Evolutionary conservation across 2,797 vertebrate genomes (phyloP).

Genomic region (Moxostoma hubbsi): DNA sequence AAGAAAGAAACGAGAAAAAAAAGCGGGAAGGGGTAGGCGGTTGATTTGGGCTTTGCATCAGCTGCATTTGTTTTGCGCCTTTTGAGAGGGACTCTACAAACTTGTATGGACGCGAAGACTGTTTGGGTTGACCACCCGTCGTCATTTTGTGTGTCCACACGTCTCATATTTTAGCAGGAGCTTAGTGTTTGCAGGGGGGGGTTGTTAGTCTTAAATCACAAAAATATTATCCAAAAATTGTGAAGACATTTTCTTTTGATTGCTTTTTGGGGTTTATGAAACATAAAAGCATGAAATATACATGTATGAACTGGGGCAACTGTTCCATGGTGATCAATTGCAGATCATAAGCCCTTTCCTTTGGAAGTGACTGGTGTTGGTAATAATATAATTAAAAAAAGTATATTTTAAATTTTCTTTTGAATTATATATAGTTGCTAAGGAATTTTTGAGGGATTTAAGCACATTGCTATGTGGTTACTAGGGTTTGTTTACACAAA

Average conservation of each 20-base stretch:
- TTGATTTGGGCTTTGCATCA: slow-evolving; percentile 65
- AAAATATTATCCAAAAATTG: slow-evolving; percentile 2
- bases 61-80: slow-evolving; percentile 77
- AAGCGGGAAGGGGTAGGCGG: background rate
- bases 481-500: background rate
- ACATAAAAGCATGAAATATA: too few species aligned
- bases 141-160: slow-evolving; percentile 75
- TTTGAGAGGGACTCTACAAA: slow-evolving; percentile 68
- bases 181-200: slow-evolving; percentile 65
- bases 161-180: slow-evolving; percentile 70
- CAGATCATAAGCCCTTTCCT: too few species aligned
- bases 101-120: slow-evolving; percentile 74
- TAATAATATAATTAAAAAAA: too few species aligned
- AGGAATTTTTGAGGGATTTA: background rate
- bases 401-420: too few species aligned
- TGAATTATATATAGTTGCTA: too few species aligned
- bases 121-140: slow-evolving; percentile 62
- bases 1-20: slow-evolving; percentile 65
- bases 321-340: too few species aligned
- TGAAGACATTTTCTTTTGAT: background rate
- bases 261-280: too few species aligned
- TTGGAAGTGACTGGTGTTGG: background rate
- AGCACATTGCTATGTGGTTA: background rate
- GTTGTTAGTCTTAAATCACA: background rate
- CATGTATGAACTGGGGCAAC: too few species aligned